These are phyloP conservation scores for Semaprochilodus insignis DNA, from an alignment of 2,797 vertebrate species.

Conservation along the genomic window DNA sequence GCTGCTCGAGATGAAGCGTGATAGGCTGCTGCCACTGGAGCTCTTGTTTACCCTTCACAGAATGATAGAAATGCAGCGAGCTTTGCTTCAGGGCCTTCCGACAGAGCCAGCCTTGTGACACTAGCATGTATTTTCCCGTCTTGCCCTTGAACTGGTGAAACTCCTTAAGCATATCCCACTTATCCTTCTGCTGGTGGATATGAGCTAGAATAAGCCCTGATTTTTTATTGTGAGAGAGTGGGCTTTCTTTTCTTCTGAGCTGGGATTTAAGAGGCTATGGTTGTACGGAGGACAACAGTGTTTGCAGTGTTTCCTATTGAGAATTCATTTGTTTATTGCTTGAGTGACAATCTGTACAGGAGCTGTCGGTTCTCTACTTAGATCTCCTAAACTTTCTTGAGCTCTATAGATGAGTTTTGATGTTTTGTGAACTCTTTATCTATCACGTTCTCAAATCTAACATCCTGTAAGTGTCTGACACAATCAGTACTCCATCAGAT, in stretches of 20 bases:
- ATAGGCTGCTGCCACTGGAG: not conserved
- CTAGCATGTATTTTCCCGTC: not conserved
- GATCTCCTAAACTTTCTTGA: not conserved
- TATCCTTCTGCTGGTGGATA: not conserved
- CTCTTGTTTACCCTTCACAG: not conserved
- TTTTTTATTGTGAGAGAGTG: not conserved
- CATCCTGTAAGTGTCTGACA: not conserved
- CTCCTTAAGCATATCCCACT: not conserved
- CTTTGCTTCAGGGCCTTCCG: not conserved
- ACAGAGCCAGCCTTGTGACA: not conserved
- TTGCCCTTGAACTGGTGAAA: not conserved
- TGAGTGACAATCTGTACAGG: not conserved
- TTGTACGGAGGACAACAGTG: not conserved
- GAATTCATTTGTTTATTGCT: not conserved
- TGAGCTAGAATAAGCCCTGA: not conserved
- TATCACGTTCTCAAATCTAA: not conserved
- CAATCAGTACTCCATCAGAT: not conserved
- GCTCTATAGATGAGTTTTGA: not conserved
- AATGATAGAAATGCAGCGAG: not conserved
- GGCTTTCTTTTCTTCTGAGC: not conserved
- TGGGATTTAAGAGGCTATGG: not conserved
- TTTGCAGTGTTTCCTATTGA: not conserved
- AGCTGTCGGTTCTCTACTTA: not conserved
- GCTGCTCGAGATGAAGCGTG: conserved; percentile 5
- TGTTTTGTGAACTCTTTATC: not conserved